Base-by-base conservation (phyloP, 2,797 vertebrate species). In the Halcyon chelicuti region DNA sequence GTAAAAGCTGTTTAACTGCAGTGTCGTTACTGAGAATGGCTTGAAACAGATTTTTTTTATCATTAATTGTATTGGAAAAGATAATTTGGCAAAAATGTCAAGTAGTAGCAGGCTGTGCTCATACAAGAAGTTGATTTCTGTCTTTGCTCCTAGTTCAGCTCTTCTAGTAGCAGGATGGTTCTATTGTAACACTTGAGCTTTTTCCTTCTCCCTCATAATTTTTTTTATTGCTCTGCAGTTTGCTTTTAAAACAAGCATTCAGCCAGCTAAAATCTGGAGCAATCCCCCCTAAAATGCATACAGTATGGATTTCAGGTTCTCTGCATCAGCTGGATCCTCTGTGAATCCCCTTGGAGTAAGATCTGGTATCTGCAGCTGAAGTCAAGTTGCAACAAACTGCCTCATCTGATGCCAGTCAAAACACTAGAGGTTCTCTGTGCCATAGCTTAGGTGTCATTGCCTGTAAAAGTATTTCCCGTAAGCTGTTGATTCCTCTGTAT, bases 61-160 rank as follows among this genome's bases (percentile, higher is more conserved):
- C 7, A 3, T 85, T 84, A 62, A 46, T 90, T 21, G 15, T 75
- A 31, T 12, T 72, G 46, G 40, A 82, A 65, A 72, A 78, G 19
- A 23, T 57, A 21, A 39, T 67, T 42, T 55, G 67, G 19, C 22
- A 73, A 62, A 79, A 61, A 61, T 25, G 7, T 37, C 7, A 37
- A 76, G 55, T 0, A 1, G 15, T 76, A 17, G 14, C 31, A 40
- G 25, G 7, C 25, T 0, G 0, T 46, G 29, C 10, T 60, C 7
- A 5, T 63, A 14, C 29, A 44, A 61, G 29, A 44, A 22, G 3
- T 21, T n/a, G 7, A 51, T 66, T 63, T 75, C 21, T 72, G 29
- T 49, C 18, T 39, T 78, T 76, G 35, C 40, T 65, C 4, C 16
- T 44, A 23, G 19, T 65, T 79, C 23, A 35, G 26, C 33, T 73